Base-by-base conservation (phyloP, 2,888 invertebrate species). In the Macrosiphum euphorbiae region DNA sequence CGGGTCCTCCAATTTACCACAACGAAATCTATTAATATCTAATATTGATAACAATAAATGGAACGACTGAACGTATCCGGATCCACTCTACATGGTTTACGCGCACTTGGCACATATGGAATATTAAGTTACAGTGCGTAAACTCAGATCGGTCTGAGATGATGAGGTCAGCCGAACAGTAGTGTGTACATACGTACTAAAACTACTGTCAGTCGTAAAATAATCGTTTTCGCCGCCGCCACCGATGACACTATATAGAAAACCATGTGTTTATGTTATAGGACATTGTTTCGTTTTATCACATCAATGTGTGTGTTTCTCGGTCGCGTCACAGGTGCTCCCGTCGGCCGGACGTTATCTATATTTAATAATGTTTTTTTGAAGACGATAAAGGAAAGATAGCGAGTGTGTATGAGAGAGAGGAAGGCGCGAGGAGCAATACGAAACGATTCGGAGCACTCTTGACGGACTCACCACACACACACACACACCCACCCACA, bases 271-370 rank as follows among this genome's bases (percentile, higher is more conserved):
- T 78, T 78, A 24, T 78, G 20, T 78, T 78, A 16, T 78, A 78
- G 20, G 78, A 35, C 20, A 78, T 58, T 78, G 78, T 78, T 35
- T 78, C 35, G 78, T 78, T 78, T 35, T 78, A 78, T 78, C 35
- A 78, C 78, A 78, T 78, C 78, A 78, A 8, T 78, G n/a, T 78
- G 20, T 78, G 35, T 78, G 78, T 78, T 78, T 78, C n/a, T 78
- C 20, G 35, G 78, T 78, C 8, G 35, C 8, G 35, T 78, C 35
- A 35, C 78, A 78, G 78, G 78, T 78, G 78, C 78, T 78, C 78
- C 35, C 78, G 78, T 41, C 35, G 35, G 20, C 35, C 35, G 78
- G 78, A 78, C 78, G 78, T 78, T 78, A 35, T 78, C 35, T n/a
- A 78, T 78, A 78, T 78, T 78, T 78, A 78, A 78, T 78, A 20